Conservation (phyloP, 2,888 invertebrate genomes). For the Rhabditoides inermis region DNA sequence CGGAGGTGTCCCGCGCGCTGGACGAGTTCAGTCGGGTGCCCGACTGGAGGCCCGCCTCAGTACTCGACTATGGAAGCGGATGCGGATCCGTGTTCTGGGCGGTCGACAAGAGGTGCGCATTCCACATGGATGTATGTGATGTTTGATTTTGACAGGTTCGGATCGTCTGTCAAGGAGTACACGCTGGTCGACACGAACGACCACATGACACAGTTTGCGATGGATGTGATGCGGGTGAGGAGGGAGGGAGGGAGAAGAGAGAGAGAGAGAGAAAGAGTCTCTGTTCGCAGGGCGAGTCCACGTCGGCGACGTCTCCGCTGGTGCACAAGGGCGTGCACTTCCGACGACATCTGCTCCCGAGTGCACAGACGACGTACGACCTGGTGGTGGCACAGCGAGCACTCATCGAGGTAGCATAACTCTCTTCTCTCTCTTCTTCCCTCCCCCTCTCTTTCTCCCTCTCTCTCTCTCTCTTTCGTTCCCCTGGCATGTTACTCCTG, state of each 20-base stretch:
- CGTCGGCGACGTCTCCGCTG: too few relatives aligned
- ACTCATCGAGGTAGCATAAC: constrained; percentile 28
- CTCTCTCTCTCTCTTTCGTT: neutral
- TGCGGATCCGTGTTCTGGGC: constrained; percentile 72
- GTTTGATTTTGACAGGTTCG: constrained; percentile 8
- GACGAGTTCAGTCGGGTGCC: constrained; percentile 50
- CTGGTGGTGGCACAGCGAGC: constrained; percentile 43
- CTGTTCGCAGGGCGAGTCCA: too few relatives aligned
- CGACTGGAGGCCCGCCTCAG: constrained; percentile 67
- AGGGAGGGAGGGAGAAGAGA: constrained; percentile 3
- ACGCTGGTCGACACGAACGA: constrained; percentile 74
- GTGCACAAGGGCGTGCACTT: constrained; percentile 36
- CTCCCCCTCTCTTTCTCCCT: neutral
- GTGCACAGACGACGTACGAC: constrained; percentile 41
- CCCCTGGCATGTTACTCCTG: too few relatives aligned
- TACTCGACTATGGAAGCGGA: constrained; percentile 87
- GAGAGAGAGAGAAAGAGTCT: too few relatives aligned
- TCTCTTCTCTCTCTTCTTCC: neutral
- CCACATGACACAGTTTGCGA: constrained; percentile 70
- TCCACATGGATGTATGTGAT: neutral
- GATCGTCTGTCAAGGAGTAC: constrained; percentile 68
- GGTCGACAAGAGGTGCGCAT: constrained; percentile 66
- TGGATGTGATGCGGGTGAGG: constrained; percentile 43
- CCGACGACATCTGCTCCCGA: constrained; percentile 37
- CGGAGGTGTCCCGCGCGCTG: constrained; percentile 38